Evolutionary conservation across 1,140 invertebrate species (phyloP), one percentile per base, ranked within the genome.

Genomic region (Polypedilum pembai): DNA sequence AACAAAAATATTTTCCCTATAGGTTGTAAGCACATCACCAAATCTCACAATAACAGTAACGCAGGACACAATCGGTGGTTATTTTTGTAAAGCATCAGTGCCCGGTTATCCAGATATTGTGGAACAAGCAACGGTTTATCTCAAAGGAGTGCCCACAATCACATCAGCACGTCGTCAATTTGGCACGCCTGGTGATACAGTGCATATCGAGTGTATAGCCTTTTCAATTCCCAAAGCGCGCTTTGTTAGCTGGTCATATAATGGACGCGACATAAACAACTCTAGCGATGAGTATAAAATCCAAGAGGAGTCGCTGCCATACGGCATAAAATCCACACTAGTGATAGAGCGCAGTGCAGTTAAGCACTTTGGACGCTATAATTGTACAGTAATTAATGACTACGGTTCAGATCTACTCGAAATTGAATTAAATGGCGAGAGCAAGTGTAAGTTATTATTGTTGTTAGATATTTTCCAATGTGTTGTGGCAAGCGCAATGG

Each of bases 301-400:
- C 79, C 83, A 84, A 76, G 90, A 89, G 81, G 88, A 87, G 75
- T 80, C 88, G 1, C 82, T 87, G 74, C 84, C 84, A 1, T 88
- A 86, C 17, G 89, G 90, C 0, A 83, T 87, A 76, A 92, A 91
- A 79, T 93, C 90, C 76, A 92, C 91, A 15, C 85, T 98, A 41
- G 90, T 94, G 75, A 94, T 98, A 74, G 85, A 90, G 69, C 90
- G 94, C 78, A 92, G 93, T 45, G 88, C 90, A 80, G 87, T 89
- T 33, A 88, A 88, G 78, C 94, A 98, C 82, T 98, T 96, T 81
- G 95, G 95, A 33, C 85, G 89, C 77, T 98, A 97, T 85, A 97
- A 96, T 84, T 98, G 96, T 83, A 94, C 94, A 21, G 94, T 96
- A 12, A 89, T 89, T 66, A 98, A 98, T 82, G 89, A 90, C 75